These are phyloP conservation scores for Oriolus oriolus DNA, from an alignment of 2,113 vertebrate species.

Conservation along the genomic window DNA sequence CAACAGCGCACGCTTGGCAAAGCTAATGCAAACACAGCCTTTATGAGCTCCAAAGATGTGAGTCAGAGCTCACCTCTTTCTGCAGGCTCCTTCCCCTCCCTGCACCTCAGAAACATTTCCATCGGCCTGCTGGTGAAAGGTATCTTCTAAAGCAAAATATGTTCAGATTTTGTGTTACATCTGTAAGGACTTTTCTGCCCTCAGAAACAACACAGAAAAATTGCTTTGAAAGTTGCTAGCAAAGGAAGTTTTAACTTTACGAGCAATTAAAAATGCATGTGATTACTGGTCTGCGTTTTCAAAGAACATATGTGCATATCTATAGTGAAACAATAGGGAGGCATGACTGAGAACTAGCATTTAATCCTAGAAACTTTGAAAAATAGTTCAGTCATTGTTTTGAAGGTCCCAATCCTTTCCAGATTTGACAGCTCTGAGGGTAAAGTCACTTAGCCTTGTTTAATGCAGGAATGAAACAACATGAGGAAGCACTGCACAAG, in stretches of 20 bases:
- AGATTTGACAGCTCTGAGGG: not conserved
- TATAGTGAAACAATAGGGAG: not conserved
- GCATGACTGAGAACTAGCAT: not conserved
- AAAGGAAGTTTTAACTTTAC: not conserved
- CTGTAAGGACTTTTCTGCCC: not conserved
- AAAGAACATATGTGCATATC: not conserved
- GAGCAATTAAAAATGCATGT: not conserved
- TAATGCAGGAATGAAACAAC: not conserved
- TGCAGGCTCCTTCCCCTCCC: not conserved
- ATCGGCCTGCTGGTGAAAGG: not conserved
- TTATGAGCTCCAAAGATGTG: not conserved
- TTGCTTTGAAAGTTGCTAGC: not conserved
- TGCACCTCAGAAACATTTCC: not conserved
- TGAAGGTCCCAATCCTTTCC: not conserved
- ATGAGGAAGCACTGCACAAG: not conserved
- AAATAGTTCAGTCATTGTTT: not conserved
- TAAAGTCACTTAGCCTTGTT: not conserved
- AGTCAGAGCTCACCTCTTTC: slow-evolving; percentile 8
- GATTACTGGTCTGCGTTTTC: not conserved
- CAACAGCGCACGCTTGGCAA: not conserved
- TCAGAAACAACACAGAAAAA: not conserved
- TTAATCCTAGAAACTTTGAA: not conserved
- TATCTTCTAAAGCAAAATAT: not conserved
- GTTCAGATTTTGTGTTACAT: not conserved
- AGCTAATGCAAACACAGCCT: not conserved